A percentile compares a stretch with the other conserved stretches of the same genome.
Conservation (phyloP, 2,888 invertebrate genomes). For the Ectemnius cavifrons region DNA sequence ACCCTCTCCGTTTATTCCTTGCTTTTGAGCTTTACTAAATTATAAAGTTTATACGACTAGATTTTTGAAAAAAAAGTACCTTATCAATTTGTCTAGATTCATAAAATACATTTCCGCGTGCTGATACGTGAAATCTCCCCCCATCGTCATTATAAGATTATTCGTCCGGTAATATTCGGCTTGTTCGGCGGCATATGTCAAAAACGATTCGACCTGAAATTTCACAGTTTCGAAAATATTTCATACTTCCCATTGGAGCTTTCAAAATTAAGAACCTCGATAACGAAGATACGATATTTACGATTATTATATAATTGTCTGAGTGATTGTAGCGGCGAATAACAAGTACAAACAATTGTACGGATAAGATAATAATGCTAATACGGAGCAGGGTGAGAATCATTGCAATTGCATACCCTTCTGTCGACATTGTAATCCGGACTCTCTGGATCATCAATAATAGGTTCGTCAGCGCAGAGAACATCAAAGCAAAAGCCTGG, state of each 20-base stretch:
- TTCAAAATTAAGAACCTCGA: neutral
- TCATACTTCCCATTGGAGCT: no score
- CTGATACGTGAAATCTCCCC: conserved; percentile 93
- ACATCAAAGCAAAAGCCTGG: conserved; percentile 96
- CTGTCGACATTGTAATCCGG: conserved; percentile 90
- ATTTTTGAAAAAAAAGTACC: conserved; percentile 75
- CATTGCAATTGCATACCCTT: conserved; percentile 80
- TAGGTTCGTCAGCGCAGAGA: conserved; percentile 90
- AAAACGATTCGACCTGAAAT: conserved; percentile 77
- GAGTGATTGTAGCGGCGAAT: no score
- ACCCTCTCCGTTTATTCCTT: conserved; percentile 14
- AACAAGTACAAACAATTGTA: no score
- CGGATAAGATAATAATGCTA: no score
- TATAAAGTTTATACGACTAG: neutral
- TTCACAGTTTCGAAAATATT: neutral
- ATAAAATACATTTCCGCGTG: conserved; percentile 89
- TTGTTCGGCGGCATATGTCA: conserved; percentile 81
- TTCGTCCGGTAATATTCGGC: conserved; percentile 82
- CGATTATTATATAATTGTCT: neutral
- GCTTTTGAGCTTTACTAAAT: neutral
- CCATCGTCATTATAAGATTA: conserved; percentile 92
- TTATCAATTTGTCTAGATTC: conserved; percentile 92
- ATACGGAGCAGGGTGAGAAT: neutral
- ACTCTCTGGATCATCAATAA: conserved; percentile 89
- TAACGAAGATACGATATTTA: neutral